Base-by-base conservation (phyloP, 2,888 invertebrate genomes). In the Amiota mariae region DNA sequence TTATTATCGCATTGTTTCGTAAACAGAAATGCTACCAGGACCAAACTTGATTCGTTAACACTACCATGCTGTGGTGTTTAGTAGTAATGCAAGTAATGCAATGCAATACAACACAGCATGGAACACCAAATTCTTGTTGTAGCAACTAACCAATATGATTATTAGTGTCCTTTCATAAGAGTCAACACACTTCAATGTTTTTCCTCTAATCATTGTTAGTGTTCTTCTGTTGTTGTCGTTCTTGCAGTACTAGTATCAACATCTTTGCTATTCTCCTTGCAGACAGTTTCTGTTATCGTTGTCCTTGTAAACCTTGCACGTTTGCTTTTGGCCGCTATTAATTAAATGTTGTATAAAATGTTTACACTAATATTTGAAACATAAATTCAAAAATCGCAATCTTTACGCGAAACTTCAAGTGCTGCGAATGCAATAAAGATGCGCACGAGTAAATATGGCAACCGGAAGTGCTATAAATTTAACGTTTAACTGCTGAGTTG, bases 351-450 rank as follows among this genome's bases (percentile, higher is more conserved):
- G 36, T 36, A 86, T 82, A 84, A 85, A 87, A 85, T 85, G 85
- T 85, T 87, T 85, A 81, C 85, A 81, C 85, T 84, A 86, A 86
- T 87, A 85, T 82, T 85, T 84, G 84, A 77, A 79, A 76, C 87
- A 86, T 82, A 79, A 87, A 85, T 81, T 72, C 57, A 49, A 61
- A 71, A 70, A 63, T 68, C 63, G 75, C 73, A 64, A 63, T 63
- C 72, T 49, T 57, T 61, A 66, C 73, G 66, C 46, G 49, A 64
- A 72, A 70, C 20, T 59, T 59, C 59, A 24, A 59, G 20, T 59
- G 4, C 18, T 59, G 18, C 8, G 20, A 18, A 18, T 57, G 57
- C 59, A 56, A 18, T 56, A 36, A 36, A 36, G 36, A 36, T 36
- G 36, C 36, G 36, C 36, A 36, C 36, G 36, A 36, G 36, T 36